phyloP scores from a whole-genome alignment of 1,140 invertebrate species.

The Anoplolepis gracilipes region DNA sequence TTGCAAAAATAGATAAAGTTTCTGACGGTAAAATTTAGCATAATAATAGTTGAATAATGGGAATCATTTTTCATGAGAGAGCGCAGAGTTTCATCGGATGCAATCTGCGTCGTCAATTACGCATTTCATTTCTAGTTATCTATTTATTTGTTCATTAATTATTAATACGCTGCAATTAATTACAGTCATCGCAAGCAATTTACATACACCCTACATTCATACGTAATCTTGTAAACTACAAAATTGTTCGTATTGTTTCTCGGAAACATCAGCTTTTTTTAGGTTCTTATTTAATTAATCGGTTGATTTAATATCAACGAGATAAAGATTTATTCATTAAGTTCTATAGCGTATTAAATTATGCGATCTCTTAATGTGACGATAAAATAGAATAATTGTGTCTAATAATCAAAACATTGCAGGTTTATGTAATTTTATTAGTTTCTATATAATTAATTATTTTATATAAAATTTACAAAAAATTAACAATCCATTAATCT shows the following conservation, averaged over 20 bases:
- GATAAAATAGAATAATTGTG: background rate
- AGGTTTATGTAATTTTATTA: background rate
- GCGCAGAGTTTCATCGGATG: background rate
- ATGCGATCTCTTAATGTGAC: background rate
- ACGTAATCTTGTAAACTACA: background rate
- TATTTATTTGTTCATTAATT: conserved; percentile 14
- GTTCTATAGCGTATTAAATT: background rate
- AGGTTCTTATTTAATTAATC: conserved; percentile 37
- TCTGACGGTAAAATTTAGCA: background rate
- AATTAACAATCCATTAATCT: background rate
- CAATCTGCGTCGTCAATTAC: conserved; percentile 23
- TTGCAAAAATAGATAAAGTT: background rate
- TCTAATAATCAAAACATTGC: background rate
- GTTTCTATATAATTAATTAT: background rate
- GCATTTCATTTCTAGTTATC: background rate
- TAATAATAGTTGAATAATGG: conserved; percentile 8
- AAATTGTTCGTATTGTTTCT: background rate
- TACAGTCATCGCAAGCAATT: conserved; percentile 6
- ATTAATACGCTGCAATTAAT: background rate
- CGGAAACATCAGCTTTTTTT: background rate
- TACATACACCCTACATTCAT: background rate
- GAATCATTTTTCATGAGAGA: background rate
- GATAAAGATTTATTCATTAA: conserved; percentile 1
- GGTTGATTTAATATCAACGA: background rate
- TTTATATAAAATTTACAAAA: background rate